Conservation (phyloP, 2,888 invertebrate genomes). For the Graphium colonna region DNA sequence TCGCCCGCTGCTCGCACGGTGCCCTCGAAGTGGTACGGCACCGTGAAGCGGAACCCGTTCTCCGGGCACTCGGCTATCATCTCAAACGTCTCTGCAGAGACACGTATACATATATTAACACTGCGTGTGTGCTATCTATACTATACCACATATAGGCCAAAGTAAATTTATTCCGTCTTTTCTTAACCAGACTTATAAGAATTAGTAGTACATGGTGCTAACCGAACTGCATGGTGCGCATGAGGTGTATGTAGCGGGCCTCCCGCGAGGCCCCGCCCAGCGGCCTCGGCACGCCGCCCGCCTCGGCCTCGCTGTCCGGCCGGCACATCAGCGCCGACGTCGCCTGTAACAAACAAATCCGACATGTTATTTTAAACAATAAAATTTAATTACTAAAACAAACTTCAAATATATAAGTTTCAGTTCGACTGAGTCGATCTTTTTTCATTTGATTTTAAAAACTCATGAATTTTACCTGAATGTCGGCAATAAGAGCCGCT, state of each 20-base stretch:
- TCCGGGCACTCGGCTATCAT: slow-evolving; percentile 91
- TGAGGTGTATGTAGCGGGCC: slow-evolving; percentile 88
- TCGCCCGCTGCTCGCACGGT: slow-evolving; percentile 93
- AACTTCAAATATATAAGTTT: no score
- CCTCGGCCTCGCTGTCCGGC: slow-evolving; percentile 53
- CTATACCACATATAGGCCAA: no score
- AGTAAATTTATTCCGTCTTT: no score
- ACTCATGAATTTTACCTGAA: slow-evolving; percentile 85
- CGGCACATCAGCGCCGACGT: slow-evolving; percentile 70
- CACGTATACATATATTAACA: no score
- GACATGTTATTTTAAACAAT: no score
- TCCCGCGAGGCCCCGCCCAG: slow-evolving; percentile 60
- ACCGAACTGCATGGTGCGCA: slow-evolving; percentile 95
- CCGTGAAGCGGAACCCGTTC: slow-evolving; percentile 88
- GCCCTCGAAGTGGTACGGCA: slow-evolving; percentile 94
- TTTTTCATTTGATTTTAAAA: no score
- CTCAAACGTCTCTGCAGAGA: slow-evolving; percentile 92
- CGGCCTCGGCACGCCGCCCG: slow-evolving; percentile 54
- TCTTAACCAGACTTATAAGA: no score
- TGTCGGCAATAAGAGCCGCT: slow-evolving; percentile 93
- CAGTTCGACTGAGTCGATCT: no score
- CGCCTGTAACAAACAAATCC: slow-evolving; percentile 44
- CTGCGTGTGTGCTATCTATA: no score
- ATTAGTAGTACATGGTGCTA: slow-evolving; percentile 38
- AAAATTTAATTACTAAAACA: no score